Percentiles rank a stretch among this genome's conserved stretches.
These are phyloP conservation scores for Sycophila sp. DNA, from an alignment of 1,140 invertebrate species.

Conservation along the genomic window DNA sequence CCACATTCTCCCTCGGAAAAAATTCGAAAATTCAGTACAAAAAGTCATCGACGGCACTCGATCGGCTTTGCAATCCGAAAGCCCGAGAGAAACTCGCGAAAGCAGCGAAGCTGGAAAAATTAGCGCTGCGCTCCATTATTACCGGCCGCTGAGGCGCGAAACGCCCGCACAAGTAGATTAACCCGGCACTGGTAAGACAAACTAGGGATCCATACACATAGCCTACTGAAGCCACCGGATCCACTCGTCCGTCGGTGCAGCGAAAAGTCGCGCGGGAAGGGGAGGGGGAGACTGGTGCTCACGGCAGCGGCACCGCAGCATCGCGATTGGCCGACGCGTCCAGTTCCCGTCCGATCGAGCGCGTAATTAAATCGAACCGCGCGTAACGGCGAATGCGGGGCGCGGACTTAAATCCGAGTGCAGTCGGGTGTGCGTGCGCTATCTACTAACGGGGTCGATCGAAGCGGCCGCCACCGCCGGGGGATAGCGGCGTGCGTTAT, in stretches of 20 bases:
- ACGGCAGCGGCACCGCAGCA: background rate
- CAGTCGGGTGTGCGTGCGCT: background rate
- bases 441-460: conserved; percentile 33
- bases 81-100: too few species aligned
- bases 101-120: too few species aligned
- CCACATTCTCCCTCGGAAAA: too few species aligned
- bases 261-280: background rate
- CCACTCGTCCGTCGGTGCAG: background rate
- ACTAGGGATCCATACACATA: too few species aligned
- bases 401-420: conserved; percentile 1
- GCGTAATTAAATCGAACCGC: conserved; percentile 32
- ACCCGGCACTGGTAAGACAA: too few species aligned
- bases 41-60: too few species aligned
- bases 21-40: too few species aligned
- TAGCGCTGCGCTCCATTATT: too few species aligned
- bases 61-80: too few species aligned
- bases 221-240: too few species aligned
- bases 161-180: too few species aligned
- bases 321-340: background rate
- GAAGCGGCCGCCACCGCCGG: conserved; percentile 6
- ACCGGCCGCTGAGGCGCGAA: too few species aligned
- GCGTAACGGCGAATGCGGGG: conserved; percentile 3
- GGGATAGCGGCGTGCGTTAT: conserved; percentile 15
- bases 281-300: background rate
- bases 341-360: conserved; percentile 5